Evolutionary conservation across 2,888 invertebrate species (phyloP).

Genomic region (Chaetogeoica ovagalla): DNA sequence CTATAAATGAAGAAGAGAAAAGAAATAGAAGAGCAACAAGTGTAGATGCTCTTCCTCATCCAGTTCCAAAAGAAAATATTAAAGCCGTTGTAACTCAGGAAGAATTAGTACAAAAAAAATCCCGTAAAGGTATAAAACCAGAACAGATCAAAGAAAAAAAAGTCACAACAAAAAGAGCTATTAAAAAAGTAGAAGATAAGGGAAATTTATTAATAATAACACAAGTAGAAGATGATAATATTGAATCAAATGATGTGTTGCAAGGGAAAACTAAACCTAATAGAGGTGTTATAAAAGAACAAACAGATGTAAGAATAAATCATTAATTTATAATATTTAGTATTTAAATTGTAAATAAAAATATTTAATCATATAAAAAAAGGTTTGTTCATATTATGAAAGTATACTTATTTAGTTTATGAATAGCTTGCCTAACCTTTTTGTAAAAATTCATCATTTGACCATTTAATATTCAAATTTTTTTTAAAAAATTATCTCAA

Average conservation of each 20-base stretch:
- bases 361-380: too few species aligned
- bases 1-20: neutral
- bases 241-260: neutral
- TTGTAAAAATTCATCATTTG: too few species aligned
- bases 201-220: neutral
- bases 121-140: neutral
- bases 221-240: neutral
- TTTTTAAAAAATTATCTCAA: too few species aligned
- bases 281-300: neutral
- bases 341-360: too few species aligned
- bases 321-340: neutral
- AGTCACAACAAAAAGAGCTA: neutral
- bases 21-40: constrained; percentile 20
- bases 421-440: too few species aligned
- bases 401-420: too few species aligned
- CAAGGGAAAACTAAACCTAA: constrained; percentile 25
- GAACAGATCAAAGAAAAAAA: constrained; percentile 4
- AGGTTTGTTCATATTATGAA: too few species aligned
- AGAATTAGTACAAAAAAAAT: constrained; percentile 1
- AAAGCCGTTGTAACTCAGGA: neutral
- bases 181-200: constrained; percentile 16
- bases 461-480: too few species aligned
- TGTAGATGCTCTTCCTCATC: constrained; percentile 1
- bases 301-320: constrained; percentile 18
- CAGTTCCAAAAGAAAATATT: constrained; percentile 6